Evolutionary conservation across 2,113 vertebrate species (phyloP).

Genomic region (Neogobius melanostomus): DNA sequence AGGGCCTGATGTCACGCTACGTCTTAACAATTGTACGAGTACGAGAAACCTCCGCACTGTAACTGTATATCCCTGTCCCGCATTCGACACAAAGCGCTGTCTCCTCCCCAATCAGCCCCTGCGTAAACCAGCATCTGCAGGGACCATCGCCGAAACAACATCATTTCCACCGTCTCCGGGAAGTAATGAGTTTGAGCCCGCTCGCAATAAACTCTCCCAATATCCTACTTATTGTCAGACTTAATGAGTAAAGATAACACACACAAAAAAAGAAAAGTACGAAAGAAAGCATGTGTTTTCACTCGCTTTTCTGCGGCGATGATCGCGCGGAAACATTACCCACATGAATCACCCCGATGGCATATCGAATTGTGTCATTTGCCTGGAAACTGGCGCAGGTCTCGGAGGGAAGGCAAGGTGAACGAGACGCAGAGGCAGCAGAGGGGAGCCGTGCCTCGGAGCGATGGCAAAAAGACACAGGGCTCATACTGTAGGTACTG

Average conservation of each 20-base stretch:
- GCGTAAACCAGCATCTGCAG: conserved; percentile 68
- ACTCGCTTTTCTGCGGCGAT: conserved; percentile 62
- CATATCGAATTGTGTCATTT: conserved; percentile 81
- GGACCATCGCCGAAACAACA: conserved; percentile 69
- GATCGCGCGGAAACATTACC: conserved; percentile 79
- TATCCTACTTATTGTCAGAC: conserved; percentile 74
- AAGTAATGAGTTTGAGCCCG: conserved; percentile 78
- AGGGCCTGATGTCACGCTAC: too few relatives aligned
- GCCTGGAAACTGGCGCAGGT: conserved; percentile 80
- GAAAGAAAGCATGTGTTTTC: conserved; percentile 61
- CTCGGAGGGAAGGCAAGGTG: conserved; percentile 78
- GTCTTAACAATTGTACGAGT: too few relatives aligned
- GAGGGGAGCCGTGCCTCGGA: background rate
- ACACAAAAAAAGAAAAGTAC: conserved; percentile 37
- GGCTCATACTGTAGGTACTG: too few relatives aligned
- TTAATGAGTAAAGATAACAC: conserved; percentile 63
- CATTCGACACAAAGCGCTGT: conserved; percentile 61
- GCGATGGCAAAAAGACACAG: too few relatives aligned
- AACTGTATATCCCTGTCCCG: conserved; percentile 56
- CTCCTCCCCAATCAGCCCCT: conserved; percentile 49
- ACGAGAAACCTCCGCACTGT: background rate
- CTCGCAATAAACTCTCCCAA: conserved; percentile 76
- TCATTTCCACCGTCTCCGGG: conserved; percentile 74
- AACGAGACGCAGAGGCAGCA: conserved; percentile 58
- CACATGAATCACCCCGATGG: conserved; percentile 75